Percentiles rank a stretch among this genome's conserved stretches.
Evolutionary conservation across 2,888 invertebrate species (phyloP).

Genomic region (Limulus polyphemus): DNA sequence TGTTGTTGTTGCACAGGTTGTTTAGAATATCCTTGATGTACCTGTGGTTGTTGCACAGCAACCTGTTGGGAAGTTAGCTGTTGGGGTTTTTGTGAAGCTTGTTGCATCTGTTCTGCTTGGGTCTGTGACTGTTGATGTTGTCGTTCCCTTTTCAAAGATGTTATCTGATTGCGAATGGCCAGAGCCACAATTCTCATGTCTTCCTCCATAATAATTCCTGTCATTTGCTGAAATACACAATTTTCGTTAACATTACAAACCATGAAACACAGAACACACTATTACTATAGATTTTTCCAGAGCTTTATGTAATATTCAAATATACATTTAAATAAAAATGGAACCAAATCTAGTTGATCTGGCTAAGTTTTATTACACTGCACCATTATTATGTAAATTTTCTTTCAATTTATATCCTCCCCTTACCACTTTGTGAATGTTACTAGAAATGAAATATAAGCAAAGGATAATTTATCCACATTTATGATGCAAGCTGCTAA

Average conservation of each 20-base stretch:
- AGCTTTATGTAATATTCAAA: too few species aligned
- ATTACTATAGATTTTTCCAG: not conserved
- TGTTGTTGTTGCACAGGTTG: not conserved
- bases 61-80: not conserved
- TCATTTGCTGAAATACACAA: conserved; percentile 32
- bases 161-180: conserved; percentile 76
- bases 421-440: too few species aligned
- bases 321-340: too few species aligned
- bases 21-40: not conserved
- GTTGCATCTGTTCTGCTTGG: conserved; percentile 1
- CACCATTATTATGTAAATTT: too few species aligned
- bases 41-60: not conserved
- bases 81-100: not conserved
- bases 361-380: too few species aligned
- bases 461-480: too few species aligned
- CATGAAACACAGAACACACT: not conserved
- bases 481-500: too few species aligned
- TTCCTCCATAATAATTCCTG: conserved; percentile 87
- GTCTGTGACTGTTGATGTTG: not conserved
- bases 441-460: too few species aligned
- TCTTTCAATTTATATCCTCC: too few species aligned
- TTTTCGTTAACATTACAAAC: not conserved
- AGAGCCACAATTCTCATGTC: conserved; percentile 82
- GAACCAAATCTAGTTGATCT: too few species aligned
- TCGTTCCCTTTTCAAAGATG: conserved; percentile 50